phyloP scores from a whole-genome alignment of 2,113 vertebrate genomes.

The Guaruba guarouba region DNA sequence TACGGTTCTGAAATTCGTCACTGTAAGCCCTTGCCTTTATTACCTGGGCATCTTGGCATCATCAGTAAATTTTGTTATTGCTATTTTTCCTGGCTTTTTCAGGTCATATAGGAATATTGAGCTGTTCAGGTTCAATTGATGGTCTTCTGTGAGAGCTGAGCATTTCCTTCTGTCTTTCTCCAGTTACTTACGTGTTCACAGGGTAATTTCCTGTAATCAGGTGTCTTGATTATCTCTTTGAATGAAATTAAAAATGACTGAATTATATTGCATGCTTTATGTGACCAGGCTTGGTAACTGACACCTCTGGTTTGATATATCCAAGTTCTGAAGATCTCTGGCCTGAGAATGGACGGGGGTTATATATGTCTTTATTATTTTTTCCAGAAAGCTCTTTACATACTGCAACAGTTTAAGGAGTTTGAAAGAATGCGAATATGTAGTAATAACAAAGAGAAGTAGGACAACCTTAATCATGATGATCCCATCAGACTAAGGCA shows the following conservation, averaged over 20 bases:
- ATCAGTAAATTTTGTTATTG: not conserved
- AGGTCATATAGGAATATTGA: not conserved
- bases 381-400: not conserved
- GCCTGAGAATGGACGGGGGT: not conserved
- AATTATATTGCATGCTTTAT: not conserved
- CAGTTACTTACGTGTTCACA: not conserved
- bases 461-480: conserved; percentile 41
- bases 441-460: conserved; percentile 18
- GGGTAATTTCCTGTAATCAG: not conserved
- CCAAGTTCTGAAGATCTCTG: not conserved
- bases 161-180: not conserved
- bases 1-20: not conserved
- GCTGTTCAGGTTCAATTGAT: not conserved
- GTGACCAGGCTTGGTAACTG: not conserved
- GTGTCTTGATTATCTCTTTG: not conserved
- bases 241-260: not conserved
- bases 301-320: not conserved
- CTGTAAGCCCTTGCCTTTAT: not conserved
- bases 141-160: not conserved
- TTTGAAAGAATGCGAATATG: not conserved
- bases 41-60: not conserved
- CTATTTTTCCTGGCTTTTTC: not conserved
- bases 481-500: conserved; percentile 51
- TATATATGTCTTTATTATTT: not conserved
- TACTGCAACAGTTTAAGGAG: not conserved